Conservation (phyloP, 2,888 invertebrate species). For the Coenonympha glycerion region DNA sequence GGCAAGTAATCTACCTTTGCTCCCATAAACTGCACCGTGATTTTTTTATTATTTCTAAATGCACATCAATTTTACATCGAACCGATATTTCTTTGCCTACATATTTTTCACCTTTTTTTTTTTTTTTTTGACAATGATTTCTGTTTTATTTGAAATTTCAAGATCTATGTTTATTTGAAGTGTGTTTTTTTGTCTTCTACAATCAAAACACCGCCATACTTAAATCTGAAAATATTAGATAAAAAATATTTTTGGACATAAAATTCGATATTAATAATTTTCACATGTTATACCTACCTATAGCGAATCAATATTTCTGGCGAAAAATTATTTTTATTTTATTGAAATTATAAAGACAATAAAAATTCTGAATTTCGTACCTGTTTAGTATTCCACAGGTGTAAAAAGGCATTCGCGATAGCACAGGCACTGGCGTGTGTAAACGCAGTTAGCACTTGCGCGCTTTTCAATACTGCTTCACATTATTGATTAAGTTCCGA, state of each 20-base stretch:
- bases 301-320: no score
- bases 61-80: no score
- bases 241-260: no score
- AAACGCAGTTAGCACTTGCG: constrained; percentile 44
- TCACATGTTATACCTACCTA: no score
- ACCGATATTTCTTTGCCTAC: neutral
- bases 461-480: constrained; percentile 55
- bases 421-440: constrained; percentile 45
- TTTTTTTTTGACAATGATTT: no score
- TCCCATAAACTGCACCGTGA: no score
- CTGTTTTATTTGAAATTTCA: neutral
- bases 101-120: neutral
- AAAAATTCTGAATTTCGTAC: neutral
- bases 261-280: no score
- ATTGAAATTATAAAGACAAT: neutral
- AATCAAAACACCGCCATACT: no score
- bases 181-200: neutral
- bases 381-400: constrained; percentile 3
- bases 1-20: no score
- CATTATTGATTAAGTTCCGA: constrained; percentile 59
- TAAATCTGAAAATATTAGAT: neutral
- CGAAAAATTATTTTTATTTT: neutral
- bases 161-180: neutral
- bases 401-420: constrained; percentile 14
- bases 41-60: no score